A percentile compares a stretch with the other conserved stretches of the same genome.
Evolutionary conservation across 2,797 vertebrate species (phyloP).

Genomic region (Rachycentron canadum): DNA sequence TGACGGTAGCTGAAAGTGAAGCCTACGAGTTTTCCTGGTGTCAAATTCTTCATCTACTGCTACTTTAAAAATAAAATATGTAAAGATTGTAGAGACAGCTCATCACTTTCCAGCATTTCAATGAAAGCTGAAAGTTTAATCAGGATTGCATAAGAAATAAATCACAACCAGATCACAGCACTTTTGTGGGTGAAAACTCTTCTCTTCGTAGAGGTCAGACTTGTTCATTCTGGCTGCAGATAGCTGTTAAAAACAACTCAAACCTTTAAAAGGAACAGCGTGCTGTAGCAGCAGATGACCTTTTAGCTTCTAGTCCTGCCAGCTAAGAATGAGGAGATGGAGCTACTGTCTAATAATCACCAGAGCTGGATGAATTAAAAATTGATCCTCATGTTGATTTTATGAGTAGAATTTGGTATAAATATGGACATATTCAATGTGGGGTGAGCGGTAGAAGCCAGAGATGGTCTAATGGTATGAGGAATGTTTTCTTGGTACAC

Average conservation of each 20-base stretch:
- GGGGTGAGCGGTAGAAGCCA: not conserved
- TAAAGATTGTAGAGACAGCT: too few relatives aligned
- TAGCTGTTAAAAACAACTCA: not conserved
- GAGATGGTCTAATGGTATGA: not conserved
- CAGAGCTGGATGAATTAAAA: not conserved
- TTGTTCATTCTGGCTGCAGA: not conserved
- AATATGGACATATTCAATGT: not conserved
- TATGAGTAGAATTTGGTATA: not conserved
- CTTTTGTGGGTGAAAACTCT: not conserved
- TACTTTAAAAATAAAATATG: conserved; percentile 2
- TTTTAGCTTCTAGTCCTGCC: too few relatives aligned
- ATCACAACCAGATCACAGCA: not conserved
- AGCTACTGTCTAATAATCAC: not conserved
- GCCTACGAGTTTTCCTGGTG: not conserved
- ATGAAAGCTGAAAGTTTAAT: conserved; percentile 9
- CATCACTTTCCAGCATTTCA: conserved; percentile 17
- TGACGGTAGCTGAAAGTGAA: not conserved
- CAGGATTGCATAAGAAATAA: conserved; percentile 12
- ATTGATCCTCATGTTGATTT: not conserved
- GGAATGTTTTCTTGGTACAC: not conserved
- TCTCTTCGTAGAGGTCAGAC: conserved; percentile 1
- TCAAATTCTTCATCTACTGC: conserved; percentile 18
- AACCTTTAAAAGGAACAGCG: not conserved
- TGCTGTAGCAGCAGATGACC: not conserved
- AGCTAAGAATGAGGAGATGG: too few relatives aligned